Evolutionary conservation across 2,888 invertebrate species (phyloP).

Genomic region (Synergus itoensis): DNA sequence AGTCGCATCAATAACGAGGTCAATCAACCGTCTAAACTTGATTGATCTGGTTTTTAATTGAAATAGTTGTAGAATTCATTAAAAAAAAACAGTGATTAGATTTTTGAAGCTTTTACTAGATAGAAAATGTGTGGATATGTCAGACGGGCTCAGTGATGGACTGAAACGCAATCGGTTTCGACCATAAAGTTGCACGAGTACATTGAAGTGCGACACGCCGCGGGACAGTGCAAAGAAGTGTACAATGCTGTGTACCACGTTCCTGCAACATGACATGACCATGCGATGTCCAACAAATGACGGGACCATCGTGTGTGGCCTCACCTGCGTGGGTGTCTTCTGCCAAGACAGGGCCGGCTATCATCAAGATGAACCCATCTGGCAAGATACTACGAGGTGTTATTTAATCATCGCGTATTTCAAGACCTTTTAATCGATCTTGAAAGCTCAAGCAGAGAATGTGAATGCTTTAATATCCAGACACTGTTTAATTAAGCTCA

Average conservation of each 20-base stretch:
- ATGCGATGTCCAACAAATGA: slow-evolving; percentile 76
- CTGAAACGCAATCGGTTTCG: slow-evolving; percentile 68
- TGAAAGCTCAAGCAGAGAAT: slow-evolving; percentile 17
- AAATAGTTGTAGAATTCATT: too few relatives aligned
- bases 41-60: not conserved
- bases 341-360: slow-evolving; percentile 51
- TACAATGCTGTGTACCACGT: slow-evolving; percentile 70
- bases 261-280: slow-evolving; percentile 70
- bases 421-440: slow-evolving; percentile 21
- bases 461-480: not conserved
- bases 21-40: not conserved
- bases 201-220: slow-evolving; percentile 68
- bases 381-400: slow-evolving; percentile 23
- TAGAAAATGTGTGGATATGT: not conserved
- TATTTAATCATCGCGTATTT: slow-evolving; percentile 18
- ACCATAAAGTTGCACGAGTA: slow-evolving; percentile 69
- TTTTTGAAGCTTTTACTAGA: not conserved
- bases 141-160: slow-evolving; percentile 49
- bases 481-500: slow-evolving; percentile 12
- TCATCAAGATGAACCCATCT: slow-evolving; percentile 46
- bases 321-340: slow-evolving; percentile 73
- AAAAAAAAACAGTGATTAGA: too few relatives aligned
- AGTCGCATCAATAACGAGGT: not conserved
- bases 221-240: slow-evolving; percentile 71
- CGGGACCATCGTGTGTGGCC: slow-evolving; percentile 76